These are phyloP conservation scores for Oreochromis aureus DNA, from an alignment of 2,113 vertebrate species.

Conservation along the genomic window DNA sequence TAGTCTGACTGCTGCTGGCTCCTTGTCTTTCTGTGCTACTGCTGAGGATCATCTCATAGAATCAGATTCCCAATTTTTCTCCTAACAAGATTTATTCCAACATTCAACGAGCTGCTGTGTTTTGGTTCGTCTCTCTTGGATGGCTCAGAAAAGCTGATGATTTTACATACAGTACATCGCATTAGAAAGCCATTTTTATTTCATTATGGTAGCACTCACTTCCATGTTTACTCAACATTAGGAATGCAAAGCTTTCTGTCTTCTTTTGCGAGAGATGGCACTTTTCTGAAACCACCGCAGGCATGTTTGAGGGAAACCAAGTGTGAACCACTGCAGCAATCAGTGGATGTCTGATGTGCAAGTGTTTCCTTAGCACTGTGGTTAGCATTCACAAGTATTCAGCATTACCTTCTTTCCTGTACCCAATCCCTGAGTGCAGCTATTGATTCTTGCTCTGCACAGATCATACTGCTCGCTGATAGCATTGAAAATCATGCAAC, in stretches of 20 bases:
- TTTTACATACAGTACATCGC: neutral
- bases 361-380: neutral
- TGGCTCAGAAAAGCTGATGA: neutral
- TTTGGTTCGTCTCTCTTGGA: neutral
- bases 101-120: neutral
- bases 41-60: neutral
- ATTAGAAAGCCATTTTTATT: neutral
- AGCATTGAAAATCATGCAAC: constrained; percentile 5
- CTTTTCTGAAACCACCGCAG: constrained; percentile 25
- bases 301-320: neutral
- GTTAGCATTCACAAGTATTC: neutral
- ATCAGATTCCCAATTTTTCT: neutral
- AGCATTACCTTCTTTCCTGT: neutral
- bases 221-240: neutral
- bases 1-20: constrained; percentile 16
- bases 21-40: neutral
- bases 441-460: constrained; percentile 24
- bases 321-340: neutral
- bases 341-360: neutral
- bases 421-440: neutral
- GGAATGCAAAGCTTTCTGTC: constrained; percentile 8
- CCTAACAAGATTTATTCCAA: neutral
- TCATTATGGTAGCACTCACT: neutral
- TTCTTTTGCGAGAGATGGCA: constrained; percentile 20
- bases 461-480: neutral